Base-by-base conservation (phyloP, 1,140 invertebrate genomes). In the Apis laboriosa region DNA sequence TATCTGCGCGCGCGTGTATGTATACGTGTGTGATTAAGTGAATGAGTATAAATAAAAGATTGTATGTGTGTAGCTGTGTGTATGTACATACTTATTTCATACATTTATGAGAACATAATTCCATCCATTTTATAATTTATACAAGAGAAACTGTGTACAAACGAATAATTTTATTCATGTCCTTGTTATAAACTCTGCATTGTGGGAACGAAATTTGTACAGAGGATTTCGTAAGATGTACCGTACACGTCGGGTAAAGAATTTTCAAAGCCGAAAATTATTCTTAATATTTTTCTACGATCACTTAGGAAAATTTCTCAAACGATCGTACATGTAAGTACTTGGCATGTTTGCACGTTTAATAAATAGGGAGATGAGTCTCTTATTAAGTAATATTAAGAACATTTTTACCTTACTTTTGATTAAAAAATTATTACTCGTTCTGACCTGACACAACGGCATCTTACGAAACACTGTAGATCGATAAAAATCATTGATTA, bases 111-210 rank as follows among this genome's bases (percentile, higher is more conserved):
- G 80, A 82, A 82, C 73, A 63, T 53, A 80, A 73, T 77, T 55
- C 56, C 64, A 61, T 55, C 74, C 80, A 67, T 77, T 82, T 24
- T 82, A 82, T 77, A 77, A 82, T 82, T 82, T 82, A 82, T 68
- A 82, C 80, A 82, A 82, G 80, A 82, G 80, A 82, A 82, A 82
- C 80, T 77, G 80, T 77, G 80, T 82, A 82, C 80, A 82, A 82
- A 82, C 64, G 64, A 82, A 82, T 77, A 82, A 77, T 77, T 77
- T 82, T 82, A 82, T 82, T 82, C 80, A 60, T 70, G 80, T 82
- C 80, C 80, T 82, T 82, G 80, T 82, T 82, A 82, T 77, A 82
- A 82, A 82, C 80, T 77, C 80, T 82, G 75, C 64, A 77, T 77
- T 75, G 74, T 82, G 80, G 74, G 80, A 82, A 82, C 80, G 80